Percentiles rank a stretch among this genome's conserved stretches.
phyloP scores from a whole-genome alignment of 2,797 vertebrate species.

The Peromyscus aztecus region DNA sequence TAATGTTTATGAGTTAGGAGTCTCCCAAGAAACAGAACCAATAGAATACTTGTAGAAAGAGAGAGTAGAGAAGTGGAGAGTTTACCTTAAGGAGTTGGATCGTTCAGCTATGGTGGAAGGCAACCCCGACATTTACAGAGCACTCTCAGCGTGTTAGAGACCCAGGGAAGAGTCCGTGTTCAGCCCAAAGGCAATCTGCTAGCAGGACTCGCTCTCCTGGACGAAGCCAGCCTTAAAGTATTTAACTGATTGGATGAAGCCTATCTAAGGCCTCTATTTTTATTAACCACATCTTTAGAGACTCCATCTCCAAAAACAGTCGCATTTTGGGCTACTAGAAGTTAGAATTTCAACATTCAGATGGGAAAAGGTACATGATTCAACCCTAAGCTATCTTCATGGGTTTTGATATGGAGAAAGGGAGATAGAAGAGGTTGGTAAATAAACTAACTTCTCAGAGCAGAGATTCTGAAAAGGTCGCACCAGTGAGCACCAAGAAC shows the following conservation, averaged over 20 bases:
- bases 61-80: no score
- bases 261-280: not conserved
- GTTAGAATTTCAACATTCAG: not conserved
- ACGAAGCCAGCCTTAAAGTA: not conserved
- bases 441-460: not conserved
- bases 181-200: rapidly evolving
- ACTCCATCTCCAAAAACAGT: not conserved
- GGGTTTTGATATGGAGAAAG: not conserved
- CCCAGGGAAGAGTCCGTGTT: no score
- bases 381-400: not conserved
- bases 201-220: not conserved
- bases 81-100: not conserved
- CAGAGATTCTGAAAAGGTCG: not conserved
- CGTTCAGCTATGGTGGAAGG: not conserved
- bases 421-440: not conserved
- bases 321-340: not conserved
- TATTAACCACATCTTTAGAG: not conserved
- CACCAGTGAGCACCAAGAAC: not conserved
- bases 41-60: not conserved
- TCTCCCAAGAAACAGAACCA: not conserved
- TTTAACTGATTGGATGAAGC: not conserved
- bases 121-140: not conserved
- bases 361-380: not conserved
- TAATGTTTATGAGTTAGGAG: not conserved
- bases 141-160: not conserved